Evolutionary conservation across 1,140 invertebrate species (phyloP), one percentile per base, ranked within the genome.

Genomic region (Argopecten irradians): DNA sequence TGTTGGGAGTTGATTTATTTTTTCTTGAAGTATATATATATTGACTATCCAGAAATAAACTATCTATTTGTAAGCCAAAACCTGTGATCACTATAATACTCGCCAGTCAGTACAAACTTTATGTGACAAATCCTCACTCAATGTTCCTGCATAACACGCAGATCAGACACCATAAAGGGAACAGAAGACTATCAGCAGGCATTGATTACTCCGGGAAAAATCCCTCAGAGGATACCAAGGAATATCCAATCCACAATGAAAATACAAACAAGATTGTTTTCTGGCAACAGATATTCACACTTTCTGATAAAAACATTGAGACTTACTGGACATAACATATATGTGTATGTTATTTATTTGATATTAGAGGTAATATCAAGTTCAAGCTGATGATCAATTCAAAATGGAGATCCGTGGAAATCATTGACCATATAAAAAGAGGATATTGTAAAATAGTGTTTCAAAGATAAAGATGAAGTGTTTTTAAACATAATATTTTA

Each of bases 181-280:
- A 71, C 22, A 71, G 22, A 71, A 71, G n/a, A 71, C 8, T 71
- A n/a, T 71, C 22, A 71, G 55, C 11, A 28, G n/a, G 5, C 55
- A 71, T 71, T 71, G 55, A 71, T 71, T 71, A 71, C 28, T 71
- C 16, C 22, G 28, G 8, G 16, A 71, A 71, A 71, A 28, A n/a
- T 71, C 22, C 11, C 55, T 71, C 55, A 0, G 55, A 71, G 55
- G 55, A 71, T 28, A 71, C 55, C 1, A n/a, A 71, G 28, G 8
- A n/a, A 71, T 71, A n/a, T 71, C 55, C 55, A 0, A n/a, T 71
- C 22, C 55, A 71, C 7, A n/a, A 71, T 28, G 55, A 71, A 71
- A 71, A 71, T 71, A 71, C 55, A 71, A 71, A 71, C n/a, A 22
- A 71, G 55, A 71, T 71, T 71, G n/a, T 71, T 71, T 71, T 71